A percentile compares a stretch with the other conserved stretches of the same genome.
Conservation (phyloP, 2,797 vertebrate species). For the Macrochelys suwanniensis region DNA sequence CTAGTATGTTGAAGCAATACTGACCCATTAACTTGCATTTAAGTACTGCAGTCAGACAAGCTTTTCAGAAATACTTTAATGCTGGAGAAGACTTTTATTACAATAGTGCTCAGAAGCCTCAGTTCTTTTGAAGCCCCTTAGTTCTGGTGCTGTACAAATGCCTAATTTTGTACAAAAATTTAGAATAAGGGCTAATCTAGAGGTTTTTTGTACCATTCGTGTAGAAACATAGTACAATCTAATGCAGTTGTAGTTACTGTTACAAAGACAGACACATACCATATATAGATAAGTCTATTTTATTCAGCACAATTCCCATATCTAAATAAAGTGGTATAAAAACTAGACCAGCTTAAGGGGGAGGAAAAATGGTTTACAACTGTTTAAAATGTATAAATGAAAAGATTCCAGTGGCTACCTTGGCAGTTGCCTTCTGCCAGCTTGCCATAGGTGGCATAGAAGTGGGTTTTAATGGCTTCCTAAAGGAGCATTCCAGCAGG, state of each 20-base stretch:
- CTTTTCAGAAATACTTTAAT: neutral
- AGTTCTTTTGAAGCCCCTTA: neutral
- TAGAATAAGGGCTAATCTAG: neutral
- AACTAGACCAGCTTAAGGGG: neutral
- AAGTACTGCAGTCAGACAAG: rapidly evolving
- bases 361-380: neutral
- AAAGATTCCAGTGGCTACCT: neutral
- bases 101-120: neutral
- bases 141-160: neutral
- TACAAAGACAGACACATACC: no score
- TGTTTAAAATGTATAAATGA: neutral
- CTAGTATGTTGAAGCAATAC: rapidly evolving
- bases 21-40: neutral
- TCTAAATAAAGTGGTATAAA: neutral
- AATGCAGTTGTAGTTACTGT: no score
- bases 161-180: neutral
- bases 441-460: no score
- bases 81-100: neutral
- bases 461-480: no score
- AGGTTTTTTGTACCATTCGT: no score
- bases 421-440: neutral
- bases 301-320: neutral
- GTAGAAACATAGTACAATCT: no score
- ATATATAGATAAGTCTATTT: no score
- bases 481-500: no score